These are phyloP conservation scores for Noctuana brunneofusca DNA, from an alignment of 2,888 invertebrate genomes.

Conservation along the genomic window DNA sequence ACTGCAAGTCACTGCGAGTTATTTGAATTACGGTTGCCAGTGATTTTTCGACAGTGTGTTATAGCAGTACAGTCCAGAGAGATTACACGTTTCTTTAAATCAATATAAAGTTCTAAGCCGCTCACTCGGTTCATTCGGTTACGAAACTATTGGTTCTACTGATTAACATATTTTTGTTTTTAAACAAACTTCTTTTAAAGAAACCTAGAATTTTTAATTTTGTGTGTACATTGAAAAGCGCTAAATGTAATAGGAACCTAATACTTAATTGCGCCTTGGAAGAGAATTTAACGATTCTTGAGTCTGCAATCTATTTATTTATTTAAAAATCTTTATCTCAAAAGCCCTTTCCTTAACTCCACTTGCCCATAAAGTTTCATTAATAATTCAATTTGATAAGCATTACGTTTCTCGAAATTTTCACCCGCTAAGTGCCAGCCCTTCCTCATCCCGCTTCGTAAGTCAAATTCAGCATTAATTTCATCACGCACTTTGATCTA, in stretches of 20 bases:
- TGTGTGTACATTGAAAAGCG: too few relatives aligned
- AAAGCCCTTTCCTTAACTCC: slow-evolving; percentile 1
- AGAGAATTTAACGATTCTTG: too few relatives aligned
- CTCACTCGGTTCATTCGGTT: slow-evolving; percentile 24
- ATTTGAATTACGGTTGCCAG: not conserved
- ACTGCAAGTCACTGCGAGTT: not conserved
- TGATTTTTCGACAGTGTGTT: not conserved
- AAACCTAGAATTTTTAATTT: too few relatives aligned
- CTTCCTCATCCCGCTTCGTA: slow-evolving; percentile 32
- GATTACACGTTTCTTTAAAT: slow-evolving; percentile 31
- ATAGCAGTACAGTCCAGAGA: slow-evolving; percentile 7
- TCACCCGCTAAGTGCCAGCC: slow-evolving; percentile 29
- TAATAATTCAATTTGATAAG: slow-evolving; percentile 34
- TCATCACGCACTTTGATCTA: slow-evolving; percentile 45
- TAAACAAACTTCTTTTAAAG: slow-evolving; percentile 25
- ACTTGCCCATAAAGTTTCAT: slow-evolving; percentile 16
- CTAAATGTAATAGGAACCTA: too few relatives aligned
- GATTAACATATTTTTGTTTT: slow-evolving; percentile 29
- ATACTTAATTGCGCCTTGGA: too few relatives aligned
- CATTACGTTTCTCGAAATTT: slow-evolving; percentile 26
- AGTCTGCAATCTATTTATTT: not conserved
- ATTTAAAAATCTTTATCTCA: not conserved
- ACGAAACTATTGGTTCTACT: slow-evolving; percentile 19
- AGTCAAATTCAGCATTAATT: slow-evolving; percentile 42
- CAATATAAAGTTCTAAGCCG: slow-evolving; percentile 27